These are phyloP conservation scores for Gopherus evgoodei DNA, from an alignment of 2,113 vertebrate genomes.

Conservation along the genomic window DNA sequence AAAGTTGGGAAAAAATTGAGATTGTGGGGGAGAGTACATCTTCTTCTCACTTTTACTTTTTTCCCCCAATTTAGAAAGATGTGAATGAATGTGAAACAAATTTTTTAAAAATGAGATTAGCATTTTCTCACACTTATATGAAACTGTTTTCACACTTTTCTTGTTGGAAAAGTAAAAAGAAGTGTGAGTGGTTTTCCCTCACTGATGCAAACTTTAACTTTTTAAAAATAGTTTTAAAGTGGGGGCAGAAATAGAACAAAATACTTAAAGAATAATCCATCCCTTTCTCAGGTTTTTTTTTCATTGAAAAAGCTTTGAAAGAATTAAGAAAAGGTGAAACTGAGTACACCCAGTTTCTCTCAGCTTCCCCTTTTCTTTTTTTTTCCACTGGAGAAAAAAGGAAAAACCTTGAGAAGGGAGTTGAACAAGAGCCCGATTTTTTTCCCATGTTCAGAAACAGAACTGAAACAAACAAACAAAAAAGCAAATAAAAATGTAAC, in stretches of 20 bases:
- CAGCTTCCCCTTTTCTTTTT: too few relatives aligned
- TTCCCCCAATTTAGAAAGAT: not conserved
- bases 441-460: too few relatives aligned
- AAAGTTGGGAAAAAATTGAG: too few relatives aligned
- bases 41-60: not conserved
- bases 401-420: too few relatives aligned
- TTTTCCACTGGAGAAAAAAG: too few relatives aligned
- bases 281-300: too few relatives aligned
- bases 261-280: not conserved
- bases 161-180: not conserved
- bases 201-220: not conserved
- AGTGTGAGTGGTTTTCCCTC: not conserved
- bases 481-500: not conserved
- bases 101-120: not conserved
- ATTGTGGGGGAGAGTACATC: not conserved
- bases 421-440: too few relatives aligned
- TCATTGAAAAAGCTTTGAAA: too few relatives aligned
- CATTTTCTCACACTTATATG: not conserved
- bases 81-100: not conserved
- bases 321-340: too few relatives aligned
- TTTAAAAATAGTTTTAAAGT: not conserved
- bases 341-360: too few relatives aligned
- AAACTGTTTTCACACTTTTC: not conserved
- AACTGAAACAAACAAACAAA: not conserved
- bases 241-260: not conserved